These are phyloP conservation scores for Eupithecia insigniata DNA, from an alignment of 2,888 invertebrate genomes.

Conservation along the genomic window DNA sequence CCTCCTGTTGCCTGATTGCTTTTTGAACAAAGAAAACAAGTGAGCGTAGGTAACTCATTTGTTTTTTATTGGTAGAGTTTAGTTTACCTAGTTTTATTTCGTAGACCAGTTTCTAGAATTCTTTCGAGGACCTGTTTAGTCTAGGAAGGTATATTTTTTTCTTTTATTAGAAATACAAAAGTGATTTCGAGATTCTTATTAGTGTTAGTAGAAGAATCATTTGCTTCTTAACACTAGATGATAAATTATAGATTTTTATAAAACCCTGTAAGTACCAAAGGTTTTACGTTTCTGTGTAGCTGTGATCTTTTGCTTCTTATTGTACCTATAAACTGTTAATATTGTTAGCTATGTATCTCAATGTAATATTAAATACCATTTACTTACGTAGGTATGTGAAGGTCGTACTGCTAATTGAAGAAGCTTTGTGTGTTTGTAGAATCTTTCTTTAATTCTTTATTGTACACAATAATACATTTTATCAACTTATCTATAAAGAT, in stretches of 20 bases:
- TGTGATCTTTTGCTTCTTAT: neutral
- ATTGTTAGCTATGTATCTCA: conserved; percentile 35
- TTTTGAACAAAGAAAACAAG: neutral
- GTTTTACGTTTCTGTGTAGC: neutral
- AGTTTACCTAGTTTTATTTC: conserved; percentile 28
- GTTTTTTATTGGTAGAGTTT: neutral
- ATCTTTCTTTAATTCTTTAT: too few relatives aligned
- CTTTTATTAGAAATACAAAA: neutral
- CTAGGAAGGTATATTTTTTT: neutral
- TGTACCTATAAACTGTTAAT: neutral
- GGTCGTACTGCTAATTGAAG: conserved; percentile 50
- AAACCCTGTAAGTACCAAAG: neutral
- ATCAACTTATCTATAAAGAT: too few relatives aligned
- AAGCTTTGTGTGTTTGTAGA: conserved; percentile 34
- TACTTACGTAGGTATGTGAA: conserved; percentile 50
- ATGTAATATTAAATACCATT: conserved; percentile 48
- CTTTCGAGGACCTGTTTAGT: neutral
- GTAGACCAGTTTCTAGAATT: neutral
- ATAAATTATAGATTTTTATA: neutral
- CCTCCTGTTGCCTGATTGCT: neutral
- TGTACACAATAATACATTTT: too few relatives aligned
- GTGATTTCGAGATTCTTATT: neutral
- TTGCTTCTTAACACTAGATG: neutral
- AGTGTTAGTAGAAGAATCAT: neutral
- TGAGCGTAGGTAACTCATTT: neutral